These are phyloP conservation scores for Urocitellus parryii DNA, from an alignment of 2,113 vertebrate genomes.

Conservation along the genomic window DNA sequence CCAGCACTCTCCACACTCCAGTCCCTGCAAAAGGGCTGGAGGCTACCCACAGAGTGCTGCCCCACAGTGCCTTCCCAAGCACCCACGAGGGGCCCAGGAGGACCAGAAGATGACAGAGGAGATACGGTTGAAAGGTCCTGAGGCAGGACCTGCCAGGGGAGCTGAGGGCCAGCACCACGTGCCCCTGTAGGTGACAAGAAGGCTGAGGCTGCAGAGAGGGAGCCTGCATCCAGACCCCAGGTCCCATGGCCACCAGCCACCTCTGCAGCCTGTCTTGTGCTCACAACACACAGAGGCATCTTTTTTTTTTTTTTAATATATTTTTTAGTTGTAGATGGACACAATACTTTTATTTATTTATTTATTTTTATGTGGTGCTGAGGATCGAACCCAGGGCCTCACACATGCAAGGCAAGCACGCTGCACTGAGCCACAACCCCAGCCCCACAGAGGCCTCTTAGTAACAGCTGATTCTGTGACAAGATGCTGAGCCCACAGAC, in stretches of 20 bases:
- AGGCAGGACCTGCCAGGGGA: not conserved
- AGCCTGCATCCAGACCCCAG: too few relatives aligned
- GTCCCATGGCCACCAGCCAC: too few relatives aligned
- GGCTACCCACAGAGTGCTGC: not conserved
- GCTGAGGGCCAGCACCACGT: not conserved
- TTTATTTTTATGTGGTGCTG: too few relatives aligned
- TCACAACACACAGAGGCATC: not conserved
- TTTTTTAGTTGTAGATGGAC: too few relatives aligned
- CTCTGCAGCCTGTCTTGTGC: not conserved
- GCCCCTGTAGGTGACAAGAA: too few relatives aligned
- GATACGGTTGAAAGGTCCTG: not conserved
- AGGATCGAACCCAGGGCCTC: too few relatives aligned
- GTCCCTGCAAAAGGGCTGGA: not conserved
- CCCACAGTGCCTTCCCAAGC: not conserved
- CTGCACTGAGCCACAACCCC: too few relatives aligned
- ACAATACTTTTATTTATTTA: too few relatives aligned
- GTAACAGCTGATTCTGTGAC: not conserved
- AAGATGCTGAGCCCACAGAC: not conserved
- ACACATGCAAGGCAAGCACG: too few relatives aligned
- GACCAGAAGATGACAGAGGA: not conserved
- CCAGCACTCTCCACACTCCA: too few relatives aligned
- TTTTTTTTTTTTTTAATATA: too few relatives aligned
- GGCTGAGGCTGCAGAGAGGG: not conserved
- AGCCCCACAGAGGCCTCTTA: not conserved
- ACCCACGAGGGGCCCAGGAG: fast-evolving